Conservation (phyloP, 2,113 vertebrate genomes). For the Pycnonotus jocosus region DNA sequence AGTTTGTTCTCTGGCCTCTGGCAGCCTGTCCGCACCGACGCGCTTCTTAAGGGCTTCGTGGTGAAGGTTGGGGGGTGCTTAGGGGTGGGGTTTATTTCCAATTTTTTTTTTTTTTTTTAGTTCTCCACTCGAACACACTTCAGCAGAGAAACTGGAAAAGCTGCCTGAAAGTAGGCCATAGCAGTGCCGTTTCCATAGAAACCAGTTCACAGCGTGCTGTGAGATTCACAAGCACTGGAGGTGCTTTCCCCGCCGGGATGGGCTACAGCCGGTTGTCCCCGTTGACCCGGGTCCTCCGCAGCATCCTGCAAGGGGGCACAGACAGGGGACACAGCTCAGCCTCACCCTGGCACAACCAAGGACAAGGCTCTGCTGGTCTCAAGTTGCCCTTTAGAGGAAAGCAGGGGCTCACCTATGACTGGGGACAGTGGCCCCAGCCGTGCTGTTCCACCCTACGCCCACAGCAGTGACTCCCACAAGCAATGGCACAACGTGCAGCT, state of each 20-base stretch:
- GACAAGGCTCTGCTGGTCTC: accelerated
- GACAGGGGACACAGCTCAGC: background rate
- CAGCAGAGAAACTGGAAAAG: constrained; percentile 78
- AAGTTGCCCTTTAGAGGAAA: accelerated
- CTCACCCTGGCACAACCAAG: accelerated
- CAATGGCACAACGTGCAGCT: background rate
- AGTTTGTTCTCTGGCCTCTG: constrained; percentile 6
- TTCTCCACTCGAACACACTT: constrained; percentile 73
- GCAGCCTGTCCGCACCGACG: background rate
- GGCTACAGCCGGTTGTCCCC: constrained; percentile 91
- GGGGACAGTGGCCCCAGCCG: background rate
- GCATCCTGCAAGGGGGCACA: constrained; percentile 70
- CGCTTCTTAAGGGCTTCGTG: constrained; percentile 52
- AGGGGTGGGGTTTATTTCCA: background rate
- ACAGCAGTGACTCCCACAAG: accelerated
- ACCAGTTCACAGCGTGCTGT: constrained; percentile 86
- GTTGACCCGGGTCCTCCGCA: constrained; percentile 87
- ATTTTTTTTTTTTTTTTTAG: constrained; percentile 37
- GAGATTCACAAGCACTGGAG: constrained; percentile 80
- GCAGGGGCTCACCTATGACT: accelerated
- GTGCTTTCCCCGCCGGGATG: constrained; percentile 48
- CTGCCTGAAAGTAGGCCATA: constrained; percentile 90
- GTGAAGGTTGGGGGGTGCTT: background rate
- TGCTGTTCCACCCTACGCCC: background rate
- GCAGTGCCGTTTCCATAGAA: constrained; percentile 87